Base-by-base conservation (phyloP, 2,113 vertebrate genomes). In the Cebidichthys violaceus region DNA sequence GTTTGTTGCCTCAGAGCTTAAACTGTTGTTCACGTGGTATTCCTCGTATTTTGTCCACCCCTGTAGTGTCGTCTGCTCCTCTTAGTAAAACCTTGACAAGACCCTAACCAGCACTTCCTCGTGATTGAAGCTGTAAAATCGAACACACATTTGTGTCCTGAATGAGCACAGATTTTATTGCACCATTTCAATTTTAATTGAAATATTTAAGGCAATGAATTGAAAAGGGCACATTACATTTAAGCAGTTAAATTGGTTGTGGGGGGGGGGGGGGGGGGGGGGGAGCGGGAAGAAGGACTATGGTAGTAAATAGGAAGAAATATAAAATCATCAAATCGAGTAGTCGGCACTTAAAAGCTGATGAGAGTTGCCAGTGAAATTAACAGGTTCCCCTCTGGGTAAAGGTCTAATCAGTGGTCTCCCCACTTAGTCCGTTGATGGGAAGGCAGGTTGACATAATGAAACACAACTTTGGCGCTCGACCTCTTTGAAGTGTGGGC, bases 191-290 rank as follows among this genome's bases (percentile, higher is more conserved):
- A 70, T 88, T 93, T 90, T 67, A 91, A 90, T 90, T 85, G 70
- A 87, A 86, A 89, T 83, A 90, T 93, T 92, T 93, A 92, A 89
- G 85, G 75, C 79, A 76, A 74, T 79, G 86, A 89, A 90, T 92
- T 90, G 86, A 92, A 93, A 92, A 92, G 86, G 83, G 83, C 47
- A 77, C 67, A 60, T 79, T 87, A 85, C 78, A 75, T 93, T 90
- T 85, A 90, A 39, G 37, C 68, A 86, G 66, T 70, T 86, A 90
- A 92, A 93, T 86, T 83, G 81, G 85, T 73, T 61, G 67, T 31
- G 69, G 13, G 54, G 45, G 18, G 6, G 54, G n/a, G n/a, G n/a
- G n/a, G n/a, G n/a, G n/a, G n/a, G n/a, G n/a, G n/a, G n/a, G n/a
- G n/a, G n/a, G n/a, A n/a, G n/a, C n/a, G n/a, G n/a, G n/a, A n/a